Evolutionary conservation across 1,140 invertebrate species (phyloP).

Genomic region (Scaptomyza graminum): DNA sequence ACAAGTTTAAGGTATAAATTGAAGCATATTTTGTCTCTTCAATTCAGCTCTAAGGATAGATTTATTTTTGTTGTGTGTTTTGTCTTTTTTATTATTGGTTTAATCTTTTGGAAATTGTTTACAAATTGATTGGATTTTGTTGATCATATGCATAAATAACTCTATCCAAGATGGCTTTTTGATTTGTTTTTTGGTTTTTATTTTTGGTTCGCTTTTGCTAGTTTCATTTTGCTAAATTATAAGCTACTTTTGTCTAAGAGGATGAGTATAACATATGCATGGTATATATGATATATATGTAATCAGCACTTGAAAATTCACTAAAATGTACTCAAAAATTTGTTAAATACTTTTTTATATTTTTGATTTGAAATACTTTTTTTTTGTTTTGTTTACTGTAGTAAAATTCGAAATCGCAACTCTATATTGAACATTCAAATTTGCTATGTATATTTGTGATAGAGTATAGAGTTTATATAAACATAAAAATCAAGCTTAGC

Average conservation of each 20-base stretch:
- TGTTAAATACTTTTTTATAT: slow-evolving; percentile 13
- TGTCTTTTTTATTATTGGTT: slow-evolving; percentile 1
- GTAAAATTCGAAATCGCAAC: slow-evolving; percentile 64
- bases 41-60: slow-evolving; percentile 46
- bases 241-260: slow-evolving; percentile 71
- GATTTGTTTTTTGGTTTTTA: not conserved
- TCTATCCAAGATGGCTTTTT: slow-evolving; percentile 43
- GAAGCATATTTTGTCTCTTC: slow-evolving; percentile 49
- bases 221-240: slow-evolving; percentile 61
- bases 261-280: slow-evolving; percentile 64
- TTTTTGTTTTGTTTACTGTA: slow-evolving; percentile 30
- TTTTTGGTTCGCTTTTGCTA: slow-evolving; percentile 40
- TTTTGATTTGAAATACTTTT: slow-evolving; percentile 8
- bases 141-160: slow-evolving; percentile 26
- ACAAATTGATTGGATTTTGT: slow-evolving; percentile 12
- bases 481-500: slow-evolving; percentile 59
- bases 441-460: slow-evolving; percentile 68
- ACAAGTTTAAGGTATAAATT: slow-evolving; percentile 69
- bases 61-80: slow-evolving; percentile 27
- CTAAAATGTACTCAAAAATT: slow-evolving; percentile 70
- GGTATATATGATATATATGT: slow-evolving; percentile 53
- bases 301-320: slow-evolving; percentile 82
- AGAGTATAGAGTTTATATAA: slow-evolving; percentile 39
- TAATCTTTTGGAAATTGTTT: slow-evolving; percentile 5
- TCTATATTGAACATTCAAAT: slow-evolving; percentile 79